These are phyloP conservation scores for Azemiops feae DNA, from an alignment of 2,113 vertebrate species.

Conservation along the genomic window DNA sequence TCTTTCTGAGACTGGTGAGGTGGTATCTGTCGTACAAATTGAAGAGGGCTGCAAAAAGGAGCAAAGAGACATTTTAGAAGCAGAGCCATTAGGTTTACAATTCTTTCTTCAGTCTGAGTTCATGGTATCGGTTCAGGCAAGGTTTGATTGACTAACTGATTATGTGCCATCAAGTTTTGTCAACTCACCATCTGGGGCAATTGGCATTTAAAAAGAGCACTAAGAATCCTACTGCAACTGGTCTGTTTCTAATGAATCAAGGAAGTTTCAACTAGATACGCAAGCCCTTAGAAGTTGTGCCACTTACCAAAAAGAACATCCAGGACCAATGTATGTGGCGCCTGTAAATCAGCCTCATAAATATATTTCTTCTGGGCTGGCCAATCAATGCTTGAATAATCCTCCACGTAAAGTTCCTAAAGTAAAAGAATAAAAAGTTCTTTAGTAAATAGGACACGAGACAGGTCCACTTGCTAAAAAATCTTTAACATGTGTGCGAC, in stretches of 20 bases:
- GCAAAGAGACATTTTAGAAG: background rate
- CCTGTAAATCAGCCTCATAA: background rate
- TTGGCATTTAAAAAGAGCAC: background rate
- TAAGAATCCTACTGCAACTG: background rate
- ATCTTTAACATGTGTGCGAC: background rate
- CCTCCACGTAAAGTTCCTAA: background rate
- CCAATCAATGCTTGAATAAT: background rate
- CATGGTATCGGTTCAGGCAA: background rate
- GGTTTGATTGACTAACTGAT: background rate
- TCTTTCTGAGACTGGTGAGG: background rate
- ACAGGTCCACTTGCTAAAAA: background rate
- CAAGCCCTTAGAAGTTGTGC: background rate
- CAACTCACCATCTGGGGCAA: background rate
- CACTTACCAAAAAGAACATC: background rate
- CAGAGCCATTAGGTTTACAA: background rate
- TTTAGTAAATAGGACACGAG: background rate
- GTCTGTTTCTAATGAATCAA: background rate
- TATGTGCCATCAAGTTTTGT: background rate
- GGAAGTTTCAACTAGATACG: background rate
- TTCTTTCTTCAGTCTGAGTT: too few relatives aligned
- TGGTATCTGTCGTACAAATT: slow-evolving; percentile 3
- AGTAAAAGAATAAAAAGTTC: background rate
- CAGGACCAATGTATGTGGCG: background rate
- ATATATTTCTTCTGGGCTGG: background rate
- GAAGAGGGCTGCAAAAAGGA: background rate